Base-by-base conservation (phyloP, 2,113 vertebrate genomes). In the Cyrtonyx montezumae region DNA sequence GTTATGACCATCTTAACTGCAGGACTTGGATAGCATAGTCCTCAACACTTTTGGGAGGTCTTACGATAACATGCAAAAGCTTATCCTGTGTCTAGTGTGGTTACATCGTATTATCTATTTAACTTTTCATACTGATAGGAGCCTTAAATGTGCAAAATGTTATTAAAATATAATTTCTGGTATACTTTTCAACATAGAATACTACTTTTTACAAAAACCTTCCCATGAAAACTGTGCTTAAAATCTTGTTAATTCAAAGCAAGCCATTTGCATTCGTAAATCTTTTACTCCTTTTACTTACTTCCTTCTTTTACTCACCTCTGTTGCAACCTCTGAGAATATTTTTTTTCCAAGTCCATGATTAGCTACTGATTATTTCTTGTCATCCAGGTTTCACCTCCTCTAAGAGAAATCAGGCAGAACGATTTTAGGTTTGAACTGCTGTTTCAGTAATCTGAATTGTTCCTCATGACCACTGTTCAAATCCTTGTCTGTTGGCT, bases 301-400 rank as follows among this genome's bases (percentile, higher is more conserved):
- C n/a, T n/a, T n/a, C n/a, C n/a, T n/a, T n/a, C n/a, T n/a, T n/a
- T n/a, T n/a, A n/a, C n/a, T n/a, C 18, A 17, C 6, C 14, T 65
- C 26, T 77, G 5, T 23, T 37, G 25, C n/a, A 84, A 1, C 10
- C 23, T 59, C 42, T 51, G 37, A 63, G 78, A 84, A 74, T 55
- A 9, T 13, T 37, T 73, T 30, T 26, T 17, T 48, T 87, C 53
- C 43, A n/a, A 25, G 25, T 3, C 0, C 0, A 7, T 7, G 4
- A 70, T 43, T 26, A 70, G 22, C 20, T 68, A 26, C 11, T 16
- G 6, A 7, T 55, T 74, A 22, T 37, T 81, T 32, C 18, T n/a
- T 65, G 9, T 22, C n/a, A 26, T 5, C 17, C 19, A 65, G 53
- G 55, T 71, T 75, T 79, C 32, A 63, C 13, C 25, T 84, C 28